phyloP scores from a whole-genome alignment of 1,140 invertebrate species.

The Leptopilina boulardi region DNA sequence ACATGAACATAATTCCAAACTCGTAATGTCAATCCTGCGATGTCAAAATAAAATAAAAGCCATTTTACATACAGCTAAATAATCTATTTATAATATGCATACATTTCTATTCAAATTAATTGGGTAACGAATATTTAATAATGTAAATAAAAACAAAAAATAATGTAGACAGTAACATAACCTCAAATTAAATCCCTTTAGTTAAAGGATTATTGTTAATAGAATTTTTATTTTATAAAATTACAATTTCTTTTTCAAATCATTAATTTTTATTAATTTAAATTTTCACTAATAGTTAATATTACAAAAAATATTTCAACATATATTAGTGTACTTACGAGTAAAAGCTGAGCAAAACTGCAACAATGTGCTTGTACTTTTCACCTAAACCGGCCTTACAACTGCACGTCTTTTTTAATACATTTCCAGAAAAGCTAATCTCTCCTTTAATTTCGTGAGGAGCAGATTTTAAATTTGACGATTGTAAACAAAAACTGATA shows the following conservation, averaged over 20 bases:
- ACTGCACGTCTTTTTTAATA: not conserved
- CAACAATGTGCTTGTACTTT: constrained; percentile 25
- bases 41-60: not conserved
- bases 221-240: too few relatives aligned
- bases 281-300: not conserved
- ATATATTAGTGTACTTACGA: constrained; percentile 1
- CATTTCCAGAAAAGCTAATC: not conserved
- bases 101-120: not conserved
- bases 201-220: not conserved
- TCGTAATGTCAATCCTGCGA: not conserved
- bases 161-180: not conserved
- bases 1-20: not conserved
- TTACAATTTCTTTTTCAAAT: too few relatives aligned
- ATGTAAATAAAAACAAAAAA: not conserved
- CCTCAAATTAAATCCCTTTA: not conserved
- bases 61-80: not conserved
- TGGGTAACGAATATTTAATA: not conserved
- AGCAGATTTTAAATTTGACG: not conserved
- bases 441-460: constrained; percentile 18
- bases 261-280: not conserved
- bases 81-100: not conserved
- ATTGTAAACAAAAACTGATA: constrained; percentile 2
- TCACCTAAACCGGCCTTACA: constrained; percentile 26
- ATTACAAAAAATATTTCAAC: not conserved
- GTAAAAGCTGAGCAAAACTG: not conserved